Base-by-base conservation (phyloP, 2,113 vertebrate genomes). In the Calyptommatus sinebrachiatus region DNA sequence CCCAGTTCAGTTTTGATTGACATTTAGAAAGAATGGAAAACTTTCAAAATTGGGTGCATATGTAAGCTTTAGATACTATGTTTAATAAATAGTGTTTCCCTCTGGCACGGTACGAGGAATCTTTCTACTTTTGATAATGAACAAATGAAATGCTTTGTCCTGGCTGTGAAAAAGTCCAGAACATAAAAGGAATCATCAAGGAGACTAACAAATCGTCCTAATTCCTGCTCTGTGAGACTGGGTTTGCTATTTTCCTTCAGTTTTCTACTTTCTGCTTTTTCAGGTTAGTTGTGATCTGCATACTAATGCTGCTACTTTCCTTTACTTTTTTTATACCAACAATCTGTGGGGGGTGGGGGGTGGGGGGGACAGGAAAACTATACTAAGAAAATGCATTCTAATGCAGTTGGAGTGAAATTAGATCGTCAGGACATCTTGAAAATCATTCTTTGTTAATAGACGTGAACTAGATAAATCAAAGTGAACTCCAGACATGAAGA, bases 141-240 rank as follows among this genome's bases (percentile, higher is more conserved):
- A 85, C 61, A 72, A 82, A 85, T 84, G 84, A 88, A 85, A 86
- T 84, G 67, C 76, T 88, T 41, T 77, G 80, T 48, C 75, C 61
- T 1, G 57, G 71, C 83, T 82, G 50, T 16, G 22, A 22, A 29
- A 12, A 26, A 57, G 70, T 77, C 62, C 21, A 35, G 45, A 69
- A 75, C 79, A 77, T 66, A 81, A 57, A 61, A 46, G 62, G 10
- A 77, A 22, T 79, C 77, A 68, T 46, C 80, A 84, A n/a, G 80
- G 83, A 16, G 41, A 68, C 60, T 65, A 85, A 80, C 76, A 85
- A 80, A 86, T 84, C 46, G 48, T 66, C 28, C 29, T 81, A 68
- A 82, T 84, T 81, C 79, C 76, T 73, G 7, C 65, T 83, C 31
- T 1, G 0, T 68, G 67, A 48, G 29, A 86, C 67, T 73, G 66